Conservation (phyloP, 2,797 vertebrate genomes). For the Austrolebias charrua region DNA sequence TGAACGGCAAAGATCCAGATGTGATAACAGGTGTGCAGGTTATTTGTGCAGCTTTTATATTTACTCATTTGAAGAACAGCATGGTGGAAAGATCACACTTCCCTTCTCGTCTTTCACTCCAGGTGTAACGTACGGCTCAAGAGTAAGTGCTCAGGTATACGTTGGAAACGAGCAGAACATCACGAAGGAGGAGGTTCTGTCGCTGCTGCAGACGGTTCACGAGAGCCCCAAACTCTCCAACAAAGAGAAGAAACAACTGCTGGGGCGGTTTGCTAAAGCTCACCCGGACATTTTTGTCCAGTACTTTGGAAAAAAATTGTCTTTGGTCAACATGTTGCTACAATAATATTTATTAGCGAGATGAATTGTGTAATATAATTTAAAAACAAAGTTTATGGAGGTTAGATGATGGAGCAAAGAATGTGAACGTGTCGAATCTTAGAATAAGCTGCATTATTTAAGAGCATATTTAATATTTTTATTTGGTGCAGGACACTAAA, state of each 20-base stretch:
- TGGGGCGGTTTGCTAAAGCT: constrained; percentile 91
- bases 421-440: constrained; percentile 48
- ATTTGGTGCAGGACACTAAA: constrained; percentile 60
- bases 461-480: constrained; percentile 28
- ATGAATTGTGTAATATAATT: constrained; percentile 32
- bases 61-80: neutral
- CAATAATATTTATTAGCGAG: constrained; percentile 42
- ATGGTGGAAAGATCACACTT: neutral
- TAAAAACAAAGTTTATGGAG: constrained; percentile 23
- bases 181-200: constrained; percentile 87
- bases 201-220: constrained; percentile 87
- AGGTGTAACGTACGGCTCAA: constrained; percentile 88
- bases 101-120: constrained; percentile 7
- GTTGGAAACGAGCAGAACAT: constrained; percentile 80
- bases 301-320: constrained; percentile 90
- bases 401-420: constrained; percentile 49
- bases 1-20: constrained; percentile 87
- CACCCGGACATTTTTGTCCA: constrained; percentile 92
- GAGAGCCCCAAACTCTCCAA: constrained; percentile 86
- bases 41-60: neutral
- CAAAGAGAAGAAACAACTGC: constrained; percentile 89
- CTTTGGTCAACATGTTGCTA: constrained; percentile 72
- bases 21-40: constrained; percentile 80
- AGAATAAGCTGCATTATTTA: constrained; percentile 48
- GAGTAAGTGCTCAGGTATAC: constrained; percentile 79